These are phyloP conservation scores for Hyposmocoma kahamanoa DNA, from an alignment of 1,140 invertebrate species.

Conservation along the genomic window DNA sequence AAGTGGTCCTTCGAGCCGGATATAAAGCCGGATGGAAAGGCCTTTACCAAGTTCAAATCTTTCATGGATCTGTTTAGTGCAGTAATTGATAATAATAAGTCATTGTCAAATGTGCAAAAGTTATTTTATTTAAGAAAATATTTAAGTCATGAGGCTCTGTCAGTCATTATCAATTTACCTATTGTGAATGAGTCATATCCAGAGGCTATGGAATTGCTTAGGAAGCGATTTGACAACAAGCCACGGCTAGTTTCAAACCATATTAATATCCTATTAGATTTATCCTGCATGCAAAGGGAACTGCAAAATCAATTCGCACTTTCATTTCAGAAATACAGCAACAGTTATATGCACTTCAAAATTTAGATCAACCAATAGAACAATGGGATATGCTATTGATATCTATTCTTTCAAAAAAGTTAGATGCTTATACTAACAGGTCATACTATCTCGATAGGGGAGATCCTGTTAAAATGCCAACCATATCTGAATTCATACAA, in stretches of 20 bases:
- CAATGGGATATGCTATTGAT: conserved; percentile 24
- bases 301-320: conserved; percentile 18
- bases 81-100: conserved; percentile 12
- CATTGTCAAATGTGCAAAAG: conserved; percentile 15
- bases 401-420: conserved; percentile 15
- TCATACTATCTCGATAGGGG: conserved; percentile 20
- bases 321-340: conserved; percentile 22
- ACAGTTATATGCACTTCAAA: conserved; percentile 24
- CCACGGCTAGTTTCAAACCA: conserved; percentile 5
- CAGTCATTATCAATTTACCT: conserved; percentile 13
- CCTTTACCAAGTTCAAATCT: conserved; percentile 12
- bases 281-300: conserved; percentile 11
- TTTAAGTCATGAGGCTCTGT: conserved; percentile 9
- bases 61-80: conserved; percentile 15
- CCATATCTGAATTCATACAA: conserved; percentile 15
- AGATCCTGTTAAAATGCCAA: conserved; percentile 10
- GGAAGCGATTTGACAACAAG: conserved; percentile 19
- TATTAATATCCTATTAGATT: conserved; percentile 9
- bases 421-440: conserved; percentile 16
- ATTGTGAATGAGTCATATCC: conserved; percentile 13
- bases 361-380: conserved; percentile 19
- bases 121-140: conserved; percentile 18
- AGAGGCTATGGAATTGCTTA: conserved; percentile 11
- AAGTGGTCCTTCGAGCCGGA: too few relatives aligned
- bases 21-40: conserved; percentile 12